A percentile compares a stretch with the other conserved stretches of the same genome.
Conservation (phyloP, 2,797 vertebrate genomes). For the Leptodactylus fallax region DNA sequence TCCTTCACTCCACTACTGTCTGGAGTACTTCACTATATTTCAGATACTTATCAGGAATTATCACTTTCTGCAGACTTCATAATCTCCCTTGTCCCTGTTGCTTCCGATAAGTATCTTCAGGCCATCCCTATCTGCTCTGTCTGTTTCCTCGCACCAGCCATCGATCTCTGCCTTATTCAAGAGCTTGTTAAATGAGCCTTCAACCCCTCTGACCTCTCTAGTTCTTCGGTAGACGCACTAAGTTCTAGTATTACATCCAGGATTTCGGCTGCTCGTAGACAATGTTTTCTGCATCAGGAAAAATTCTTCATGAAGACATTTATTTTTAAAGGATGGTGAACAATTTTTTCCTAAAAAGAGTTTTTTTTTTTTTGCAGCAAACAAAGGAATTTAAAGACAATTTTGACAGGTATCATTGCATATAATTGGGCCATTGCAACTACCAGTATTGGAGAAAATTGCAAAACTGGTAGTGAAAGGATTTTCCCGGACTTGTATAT, state of each 20-base stretch:
- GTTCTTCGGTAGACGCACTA: neutral
- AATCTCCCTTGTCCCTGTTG: neutral
- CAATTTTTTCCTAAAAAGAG: no score
- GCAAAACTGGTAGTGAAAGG: no score
- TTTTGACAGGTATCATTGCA: no score
- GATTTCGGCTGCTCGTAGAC: neutral
- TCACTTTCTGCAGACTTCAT: conserved; percentile 10
- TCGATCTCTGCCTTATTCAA: conserved; percentile 24
- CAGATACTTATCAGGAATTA: neutral
- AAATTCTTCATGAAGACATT: neutral
- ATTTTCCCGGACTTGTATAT: no score
- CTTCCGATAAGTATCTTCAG: neutral
- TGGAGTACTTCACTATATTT: neutral
- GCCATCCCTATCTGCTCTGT: neutral
- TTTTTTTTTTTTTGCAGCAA: no score
- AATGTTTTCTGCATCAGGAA: neutral
- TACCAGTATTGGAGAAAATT: no score
- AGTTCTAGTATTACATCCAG: neutral
- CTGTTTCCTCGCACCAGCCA: neutral
- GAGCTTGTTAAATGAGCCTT: conserved; percentile 30
- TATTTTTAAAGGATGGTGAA: neutral
- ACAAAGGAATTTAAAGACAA: no score
- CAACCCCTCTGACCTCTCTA: conserved; percentile 1
- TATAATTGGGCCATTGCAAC: no score
- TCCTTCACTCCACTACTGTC: neutral